Conservation (phyloP, 37 sponge, comb jelly and placozoan species). For the Theonella swinhoei region DNA sequence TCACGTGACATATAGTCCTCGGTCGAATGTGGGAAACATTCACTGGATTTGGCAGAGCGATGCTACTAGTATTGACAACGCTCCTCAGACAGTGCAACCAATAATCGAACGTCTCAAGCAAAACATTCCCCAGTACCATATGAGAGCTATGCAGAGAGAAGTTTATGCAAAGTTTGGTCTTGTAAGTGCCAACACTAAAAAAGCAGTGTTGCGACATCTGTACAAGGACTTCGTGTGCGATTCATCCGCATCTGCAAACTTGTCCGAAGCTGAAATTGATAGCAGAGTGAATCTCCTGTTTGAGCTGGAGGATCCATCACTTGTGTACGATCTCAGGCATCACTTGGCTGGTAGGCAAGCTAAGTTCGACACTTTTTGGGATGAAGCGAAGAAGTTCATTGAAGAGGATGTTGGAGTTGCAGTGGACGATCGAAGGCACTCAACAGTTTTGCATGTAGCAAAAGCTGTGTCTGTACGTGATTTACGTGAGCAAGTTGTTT, state of each 20-base stretch:
- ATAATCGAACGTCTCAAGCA: conserved; percentile 20
- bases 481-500: neutral
- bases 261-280: conserved; percentile 5
- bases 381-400: conserved; percentile 24
- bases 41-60: conserved; percentile 28
- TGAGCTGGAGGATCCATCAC: conserved; percentile 34
- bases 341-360: conserved; percentile 14
- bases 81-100: conserved; percentile 6
- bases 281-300: too few relatives aligned
- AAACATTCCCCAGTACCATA: conserved; percentile 36
- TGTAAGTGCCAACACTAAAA: conserved; percentile 16
- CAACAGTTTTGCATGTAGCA: too few relatives aligned
- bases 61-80: conserved; percentile 15
- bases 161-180: conserved; percentile 47
- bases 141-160: conserved; percentile 43
- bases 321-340: conserved; percentile 29
- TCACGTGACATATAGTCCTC: conserved; percentile 12
- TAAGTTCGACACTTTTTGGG: conserved; percentile 45
- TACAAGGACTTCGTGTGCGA: neutral
- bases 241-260: neutral
- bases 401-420: conserved; percentile 33
- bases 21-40: conserved; percentile 22
- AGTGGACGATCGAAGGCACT: conserved; percentile 34
- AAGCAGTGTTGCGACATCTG: conserved; percentile 28
- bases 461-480: too few relatives aligned